Conservation (phyloP, 2,888 invertebrate species). For the Rhamnusium bicolor region DNA sequence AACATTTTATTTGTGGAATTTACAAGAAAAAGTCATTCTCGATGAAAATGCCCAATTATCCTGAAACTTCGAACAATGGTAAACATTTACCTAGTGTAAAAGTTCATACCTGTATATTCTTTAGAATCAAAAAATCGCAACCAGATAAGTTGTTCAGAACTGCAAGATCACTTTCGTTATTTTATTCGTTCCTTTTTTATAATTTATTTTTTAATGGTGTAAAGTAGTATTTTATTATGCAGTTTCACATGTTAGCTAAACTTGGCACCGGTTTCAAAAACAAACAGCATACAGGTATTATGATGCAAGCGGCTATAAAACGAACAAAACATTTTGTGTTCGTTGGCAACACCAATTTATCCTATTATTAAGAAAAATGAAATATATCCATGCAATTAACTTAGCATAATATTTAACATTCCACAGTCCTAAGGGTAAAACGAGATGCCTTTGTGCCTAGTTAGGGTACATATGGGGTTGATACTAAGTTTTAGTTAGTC, state of each 20-base stretch:
- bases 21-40: no score
- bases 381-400: constrained; percentile 24
- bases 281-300: neutral
- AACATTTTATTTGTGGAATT: no score
- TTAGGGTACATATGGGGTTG: constrained; percentile 16
- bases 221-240: neutral
- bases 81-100: no score
- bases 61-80: no score
- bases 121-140: no score
- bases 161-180: no score
- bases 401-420: constrained; percentile 29
- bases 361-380: constrained; percentile 13
- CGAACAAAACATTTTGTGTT: neutral
- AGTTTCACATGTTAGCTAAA: neutral
- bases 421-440: constrained; percentile 18
- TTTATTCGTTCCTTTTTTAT: no score
- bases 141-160: no score
- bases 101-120: no score
- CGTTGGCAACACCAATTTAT: neutral
- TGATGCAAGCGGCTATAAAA: neutral
- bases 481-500: constrained; percentile 7
- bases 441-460: constrained; percentile 16
- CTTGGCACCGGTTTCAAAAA: neutral
- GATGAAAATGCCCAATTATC: no score
- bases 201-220: no score